Base-by-base conservation (phyloP, 2,797 vertebrate species). In the Mastacembelus armatus region DNA sequence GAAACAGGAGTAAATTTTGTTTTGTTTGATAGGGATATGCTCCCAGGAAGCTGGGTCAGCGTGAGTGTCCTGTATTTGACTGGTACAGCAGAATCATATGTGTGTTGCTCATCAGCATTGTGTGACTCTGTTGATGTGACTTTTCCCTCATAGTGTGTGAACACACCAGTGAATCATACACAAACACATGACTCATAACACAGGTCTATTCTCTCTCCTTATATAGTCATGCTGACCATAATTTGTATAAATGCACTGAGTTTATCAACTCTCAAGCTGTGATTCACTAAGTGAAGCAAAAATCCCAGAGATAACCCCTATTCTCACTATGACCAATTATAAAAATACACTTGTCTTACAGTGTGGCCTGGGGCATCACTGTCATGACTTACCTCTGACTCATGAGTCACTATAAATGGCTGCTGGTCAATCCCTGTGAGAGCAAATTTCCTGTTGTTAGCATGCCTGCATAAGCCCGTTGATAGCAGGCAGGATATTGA, bases 371-470 rank as follows among this genome's bases (percentile, higher is more conserved):
- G 71, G 54, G 55, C 54, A 51, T 45, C 0, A 2, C 64, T 65
- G 68, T 56, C 63, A 67, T 83, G 85, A 87, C 65, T 84, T 81
- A 64, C 71, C 36, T 77, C 63, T 82, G 85, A 88, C 66, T 88
- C 83, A 89, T 21, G 55, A 66, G 43, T 83, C 74, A 50, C 62
- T 72, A 58, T 72, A 82, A 84, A 84, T 75, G 80, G 77, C 69
- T 59, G 49, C 63, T 61, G 78, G 74, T 84, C 81, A 82, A 85
- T 84, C 77, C 79, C 71, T 63, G 50, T 74, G 83, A 79, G 79
- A 87, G 78, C 77, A 80, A 84, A 88, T 89, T 90, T 89, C 85
- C 88, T 91, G 88, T 87, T 85, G 87, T 88, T 84, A 87, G 83
- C 80, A 79, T 86, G 73, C 74, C 80, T 76, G 43, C 64, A 58